Conservation (phyloP, 2,113 vertebrate species). For the Vulpes vulpes region DNA sequence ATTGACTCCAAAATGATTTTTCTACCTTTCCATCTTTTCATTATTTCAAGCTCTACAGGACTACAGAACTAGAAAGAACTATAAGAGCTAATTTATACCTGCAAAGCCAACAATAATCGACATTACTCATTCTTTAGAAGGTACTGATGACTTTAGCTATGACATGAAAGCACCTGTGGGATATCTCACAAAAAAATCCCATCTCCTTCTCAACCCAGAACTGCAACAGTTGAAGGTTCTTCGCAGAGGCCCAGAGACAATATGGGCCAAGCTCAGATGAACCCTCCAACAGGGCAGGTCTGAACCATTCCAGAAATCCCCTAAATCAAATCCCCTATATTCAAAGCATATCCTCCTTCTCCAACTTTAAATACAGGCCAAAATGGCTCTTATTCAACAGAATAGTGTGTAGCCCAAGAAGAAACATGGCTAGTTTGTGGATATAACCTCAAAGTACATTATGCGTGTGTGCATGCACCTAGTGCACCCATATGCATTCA, state of each 20-base stretch:
- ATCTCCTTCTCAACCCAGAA: background rate
- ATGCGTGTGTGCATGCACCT: too few relatives aligned
- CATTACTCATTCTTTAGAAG: background rate
- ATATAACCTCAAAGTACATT: background rate
- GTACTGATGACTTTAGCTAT: background rate
- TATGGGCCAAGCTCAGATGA: background rate
- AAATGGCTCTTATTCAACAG: background rate
- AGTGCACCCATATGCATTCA: background rate
- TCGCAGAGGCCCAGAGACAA: background rate
- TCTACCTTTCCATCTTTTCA: background rate
- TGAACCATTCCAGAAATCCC: background rate
- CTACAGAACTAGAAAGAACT: background rate
- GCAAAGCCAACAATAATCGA: background rate
- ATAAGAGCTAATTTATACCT: background rate
- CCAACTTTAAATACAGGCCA: background rate
- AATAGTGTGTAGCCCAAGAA: background rate
- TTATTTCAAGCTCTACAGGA: constrained; percentile 23
- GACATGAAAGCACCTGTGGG: background rate
- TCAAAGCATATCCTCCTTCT: background rate
- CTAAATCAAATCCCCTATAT: background rate
- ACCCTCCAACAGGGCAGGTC: background rate
- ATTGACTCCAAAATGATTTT: constrained; percentile 39
- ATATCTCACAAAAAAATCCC: background rate
- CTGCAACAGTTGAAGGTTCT: background rate
- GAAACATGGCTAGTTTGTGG: background rate